Conservation (phyloP, 2,113 vertebrate species). For the Paratilapia polleni region DNA sequence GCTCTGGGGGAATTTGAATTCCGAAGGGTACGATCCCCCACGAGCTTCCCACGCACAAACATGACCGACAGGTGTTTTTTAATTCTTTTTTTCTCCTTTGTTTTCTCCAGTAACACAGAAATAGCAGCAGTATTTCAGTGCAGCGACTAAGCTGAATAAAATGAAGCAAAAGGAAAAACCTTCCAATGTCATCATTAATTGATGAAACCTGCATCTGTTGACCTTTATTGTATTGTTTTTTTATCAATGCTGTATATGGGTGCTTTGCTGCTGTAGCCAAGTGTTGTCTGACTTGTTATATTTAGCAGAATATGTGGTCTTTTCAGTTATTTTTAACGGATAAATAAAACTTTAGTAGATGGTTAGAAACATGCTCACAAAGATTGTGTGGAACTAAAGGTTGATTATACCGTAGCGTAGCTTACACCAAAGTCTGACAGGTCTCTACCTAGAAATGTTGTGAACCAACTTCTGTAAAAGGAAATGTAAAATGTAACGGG, state of each 20-base stretch:
- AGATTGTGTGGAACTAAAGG: not conserved
- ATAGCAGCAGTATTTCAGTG: not conserved
- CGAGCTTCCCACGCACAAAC: not conserved
- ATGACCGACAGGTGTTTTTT: not conserved
- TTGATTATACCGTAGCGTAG: not conserved
- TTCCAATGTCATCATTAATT: not conserved
- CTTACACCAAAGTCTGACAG: not conserved
- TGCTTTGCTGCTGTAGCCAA: not conserved
- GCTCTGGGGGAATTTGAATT: not conserved
- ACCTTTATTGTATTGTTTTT: not conserved
- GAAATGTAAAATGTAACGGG: not conserved
- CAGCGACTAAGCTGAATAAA: not conserved
- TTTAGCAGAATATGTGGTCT: not conserved
- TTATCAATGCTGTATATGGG: not conserved
- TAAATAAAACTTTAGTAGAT: not conserved
- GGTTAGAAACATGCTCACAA: not conserved
- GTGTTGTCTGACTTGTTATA: not conserved
- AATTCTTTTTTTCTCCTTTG: not conserved
- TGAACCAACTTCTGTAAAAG: not conserved
- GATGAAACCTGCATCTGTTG: conserved; percentile 8
- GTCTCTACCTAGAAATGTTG: not conserved
- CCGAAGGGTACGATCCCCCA: not conserved
- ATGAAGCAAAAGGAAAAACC: not conserved
- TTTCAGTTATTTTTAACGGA: not conserved
- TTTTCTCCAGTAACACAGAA: not conserved